phyloP scores from a whole-genome alignment of 1,140 invertebrate species.

The Ceratosolen solmsi region DNA sequence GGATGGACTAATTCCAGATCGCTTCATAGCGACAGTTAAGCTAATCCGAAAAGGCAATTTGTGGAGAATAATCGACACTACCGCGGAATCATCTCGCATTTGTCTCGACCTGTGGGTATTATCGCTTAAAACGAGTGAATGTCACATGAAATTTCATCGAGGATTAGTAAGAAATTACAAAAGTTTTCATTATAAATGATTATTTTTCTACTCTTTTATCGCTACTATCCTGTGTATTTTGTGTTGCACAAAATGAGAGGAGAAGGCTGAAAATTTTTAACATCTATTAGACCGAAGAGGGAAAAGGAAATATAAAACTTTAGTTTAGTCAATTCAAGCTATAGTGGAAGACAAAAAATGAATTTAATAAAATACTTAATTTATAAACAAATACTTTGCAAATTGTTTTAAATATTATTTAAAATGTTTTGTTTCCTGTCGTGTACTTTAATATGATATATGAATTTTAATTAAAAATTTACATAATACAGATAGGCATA shows the following conservation, averaged over 20 bases:
- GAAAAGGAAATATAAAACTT: no score
- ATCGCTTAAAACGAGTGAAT: neutral
- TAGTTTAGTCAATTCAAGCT: no score
- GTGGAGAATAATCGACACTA: slow-evolving; percentile 42
- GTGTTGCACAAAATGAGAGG: neutral
- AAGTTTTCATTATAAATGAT: neutral
- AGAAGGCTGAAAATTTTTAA: neutral
- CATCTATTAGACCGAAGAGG: no score
- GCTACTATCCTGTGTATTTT: neutral
- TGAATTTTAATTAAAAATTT: no score
- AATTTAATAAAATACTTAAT: no score
- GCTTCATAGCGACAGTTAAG: slow-evolving; percentile 30
- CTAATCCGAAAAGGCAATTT: slow-evolving; percentile 49
- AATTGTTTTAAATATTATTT: no score
- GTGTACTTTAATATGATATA: no score
- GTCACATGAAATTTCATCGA: neutral
- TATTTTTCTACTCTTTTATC: neutral
- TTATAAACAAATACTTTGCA: no score
- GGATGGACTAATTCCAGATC: neutral
- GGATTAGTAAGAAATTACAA: slow-evolving; percentile 30
- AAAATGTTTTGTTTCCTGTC: no score
- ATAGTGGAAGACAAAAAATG: no score
- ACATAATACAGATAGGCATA: no score
- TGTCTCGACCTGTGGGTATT: neutral
- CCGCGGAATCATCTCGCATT: neutral